These are phyloP conservation scores for Takifugu rubripes DNA, from an alignment of 2,797 vertebrate species.

Conservation along the genomic window DNA sequence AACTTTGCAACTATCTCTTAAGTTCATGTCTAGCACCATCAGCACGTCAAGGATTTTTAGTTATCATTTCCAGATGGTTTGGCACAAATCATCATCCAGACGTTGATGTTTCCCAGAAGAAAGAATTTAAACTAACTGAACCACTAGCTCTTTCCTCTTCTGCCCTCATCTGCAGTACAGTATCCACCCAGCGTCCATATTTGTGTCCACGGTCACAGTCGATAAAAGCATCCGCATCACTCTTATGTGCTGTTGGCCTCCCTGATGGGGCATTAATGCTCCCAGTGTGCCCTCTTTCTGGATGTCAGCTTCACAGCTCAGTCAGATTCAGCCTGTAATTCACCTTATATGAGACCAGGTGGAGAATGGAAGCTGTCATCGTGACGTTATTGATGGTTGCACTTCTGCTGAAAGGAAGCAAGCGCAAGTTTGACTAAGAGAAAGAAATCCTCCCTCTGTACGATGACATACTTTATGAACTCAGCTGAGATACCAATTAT, in stretches of 20 bases:
- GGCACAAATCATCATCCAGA: not conserved
- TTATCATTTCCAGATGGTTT: not conserved
- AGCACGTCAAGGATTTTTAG: not conserved
- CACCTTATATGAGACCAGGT: conserved; percentile 40
- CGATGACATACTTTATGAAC: conserved; percentile 6
- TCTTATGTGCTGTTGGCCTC: conserved; percentile 13
- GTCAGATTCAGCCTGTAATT: conserved; percentile 47
- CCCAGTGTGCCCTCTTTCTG: conserved; percentile 1
- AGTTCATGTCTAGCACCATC: not conserved
- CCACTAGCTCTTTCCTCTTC: not conserved
- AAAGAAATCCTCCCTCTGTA: conserved; percentile 1
- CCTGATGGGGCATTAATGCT: conserved; percentile 19
- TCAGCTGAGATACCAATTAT: conserved; percentile 9
- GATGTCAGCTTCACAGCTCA: conserved; percentile 15
- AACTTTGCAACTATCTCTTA: not conserved
- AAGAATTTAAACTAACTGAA: not conserved
- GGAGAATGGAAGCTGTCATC: conserved; percentile 55
- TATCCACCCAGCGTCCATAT: not conserved
- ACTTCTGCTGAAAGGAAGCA: conserved; percentile 6
- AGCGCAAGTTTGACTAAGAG: not conserved
- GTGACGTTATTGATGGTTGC: conserved; percentile 46
- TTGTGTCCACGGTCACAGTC: conserved; percentile 11
- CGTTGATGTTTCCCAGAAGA: not conserved
- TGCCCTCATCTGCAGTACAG: too few species aligned
- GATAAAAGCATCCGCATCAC: conserved; percentile 1